These are phyloP conservation scores for Styela plicata DNA, from an alignment of 23 tunicate species.

Conservation along the genomic window DNA sequence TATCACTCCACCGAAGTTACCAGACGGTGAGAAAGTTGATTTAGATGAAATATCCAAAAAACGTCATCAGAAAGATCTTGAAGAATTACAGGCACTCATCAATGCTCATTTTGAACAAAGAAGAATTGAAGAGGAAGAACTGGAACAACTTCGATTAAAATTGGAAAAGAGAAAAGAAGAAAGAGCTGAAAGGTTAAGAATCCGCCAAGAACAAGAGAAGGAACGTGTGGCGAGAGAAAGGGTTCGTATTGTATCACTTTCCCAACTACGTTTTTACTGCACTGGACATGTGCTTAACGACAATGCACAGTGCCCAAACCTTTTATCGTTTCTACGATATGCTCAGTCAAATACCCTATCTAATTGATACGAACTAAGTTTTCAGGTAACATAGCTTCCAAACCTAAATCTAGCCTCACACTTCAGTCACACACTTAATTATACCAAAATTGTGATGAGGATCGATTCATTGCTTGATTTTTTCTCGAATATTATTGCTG, in stretches of 20 bases:
- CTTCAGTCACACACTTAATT: too few species aligned
- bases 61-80: constrained; percentile 83
- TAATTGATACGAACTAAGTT: too few species aligned
- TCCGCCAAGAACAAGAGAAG: constrained; percentile 80
- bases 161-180: constrained; percentile 67
- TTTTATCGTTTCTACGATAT: too few species aligned
- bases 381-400: too few species aligned
- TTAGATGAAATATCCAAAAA: constrained; percentile 83
- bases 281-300: too few species aligned
- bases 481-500: too few species aligned
- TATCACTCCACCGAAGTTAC: constrained; percentile 79
- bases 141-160: constrained; percentile 54
- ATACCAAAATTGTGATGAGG: too few species aligned
- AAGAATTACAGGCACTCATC: constrained; percentile 77
- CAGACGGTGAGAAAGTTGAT: constrained; percentile 86
- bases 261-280: too few species aligned
- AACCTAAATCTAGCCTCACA: too few species aligned
- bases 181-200: constrained; percentile 65
- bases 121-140: constrained; percentile 75
- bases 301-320: too few species aligned
- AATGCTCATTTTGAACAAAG: constrained; percentile 88
- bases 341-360: too few species aligned
- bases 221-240: constrained; percentile 84
- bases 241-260: background rate
- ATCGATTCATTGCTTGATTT: too few species aligned